Conservation (phyloP, 2,888 invertebrate species). For the Caenorhabditis sinica region DNA sequence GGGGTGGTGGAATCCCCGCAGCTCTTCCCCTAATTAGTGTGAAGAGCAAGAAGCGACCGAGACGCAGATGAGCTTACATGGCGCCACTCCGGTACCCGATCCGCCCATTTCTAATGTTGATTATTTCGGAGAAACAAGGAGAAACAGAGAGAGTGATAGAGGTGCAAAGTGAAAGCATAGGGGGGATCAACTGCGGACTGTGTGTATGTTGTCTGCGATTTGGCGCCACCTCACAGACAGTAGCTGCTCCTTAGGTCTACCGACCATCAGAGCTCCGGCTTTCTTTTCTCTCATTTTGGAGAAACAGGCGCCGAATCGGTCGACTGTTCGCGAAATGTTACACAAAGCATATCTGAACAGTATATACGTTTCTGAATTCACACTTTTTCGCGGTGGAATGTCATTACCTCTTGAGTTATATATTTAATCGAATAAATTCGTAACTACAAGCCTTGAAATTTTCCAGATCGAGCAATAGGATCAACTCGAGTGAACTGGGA, state of each 20-base stretch:
- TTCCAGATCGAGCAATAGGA: neutral
- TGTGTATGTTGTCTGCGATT: constrained; percentile 63
- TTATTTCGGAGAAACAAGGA: constrained; percentile 56
- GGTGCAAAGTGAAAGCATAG: constrained; percentile 57
- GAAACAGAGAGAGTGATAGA: constrained; percentile 48
- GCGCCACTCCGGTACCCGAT: constrained; percentile 63
- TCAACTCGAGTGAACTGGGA: neutral
- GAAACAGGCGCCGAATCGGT: constrained; percentile 39
- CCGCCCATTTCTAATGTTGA: constrained; percentile 59
- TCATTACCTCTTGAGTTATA: too few species aligned
- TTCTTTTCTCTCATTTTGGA: constrained; percentile 46
- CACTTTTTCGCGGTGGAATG: neutral
- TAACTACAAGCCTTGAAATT: neutral
- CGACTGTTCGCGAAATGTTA: constrained; percentile 9
- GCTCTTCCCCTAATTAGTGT: constrained; percentile 54
- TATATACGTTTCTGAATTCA: neutral
- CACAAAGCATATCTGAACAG: neutral
- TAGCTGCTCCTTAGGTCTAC: constrained; percentile 36
- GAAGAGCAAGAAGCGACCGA: constrained; percentile 43
- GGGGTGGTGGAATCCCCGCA: constrained; percentile 20
- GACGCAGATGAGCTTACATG: constrained; percentile 66
- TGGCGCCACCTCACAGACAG: constrained; percentile 62
- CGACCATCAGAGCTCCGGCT: constrained; percentile 50
- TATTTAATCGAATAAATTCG: too few species aligned
- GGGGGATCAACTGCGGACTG: constrained; percentile 46